phyloP scores from a whole-genome alignment of 92 coral and sea anemone genomes.

The Umimayanthus chanpuru region DNA sequence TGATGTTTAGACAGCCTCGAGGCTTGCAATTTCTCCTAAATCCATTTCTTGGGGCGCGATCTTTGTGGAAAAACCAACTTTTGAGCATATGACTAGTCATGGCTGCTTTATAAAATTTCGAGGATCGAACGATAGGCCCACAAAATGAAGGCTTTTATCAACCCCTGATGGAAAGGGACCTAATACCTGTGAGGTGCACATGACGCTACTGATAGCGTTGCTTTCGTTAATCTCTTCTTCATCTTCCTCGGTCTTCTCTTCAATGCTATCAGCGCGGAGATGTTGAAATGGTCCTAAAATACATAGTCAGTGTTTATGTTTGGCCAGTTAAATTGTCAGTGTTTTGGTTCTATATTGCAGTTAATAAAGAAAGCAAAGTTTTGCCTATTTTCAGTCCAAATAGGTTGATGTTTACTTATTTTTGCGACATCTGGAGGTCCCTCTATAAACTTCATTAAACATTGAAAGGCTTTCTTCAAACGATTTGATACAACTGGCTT shows the following conservation, averaged over 20 bases:
- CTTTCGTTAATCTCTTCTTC: not conserved
- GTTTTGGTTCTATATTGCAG: not conserved
- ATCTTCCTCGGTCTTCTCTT: not conserved
- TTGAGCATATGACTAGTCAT: not conserved
- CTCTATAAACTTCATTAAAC: too few relatives aligned
- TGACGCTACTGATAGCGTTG: not conserved
- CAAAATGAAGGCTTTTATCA: not conserved
- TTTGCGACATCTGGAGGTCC: too few relatives aligned
- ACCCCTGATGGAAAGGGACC: not conserved
- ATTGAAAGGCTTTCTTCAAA: too few relatives aligned
- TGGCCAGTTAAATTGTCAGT: not conserved
- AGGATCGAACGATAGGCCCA: not conserved
- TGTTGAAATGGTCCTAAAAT: not conserved
- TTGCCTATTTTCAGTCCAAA: too few relatives aligned
- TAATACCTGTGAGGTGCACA: not conserved
- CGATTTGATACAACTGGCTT: too few relatives aligned
- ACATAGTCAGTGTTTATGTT: not conserved
- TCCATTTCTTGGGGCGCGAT: too few relatives aligned
- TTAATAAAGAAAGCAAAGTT: too few relatives aligned
- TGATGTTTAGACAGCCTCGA: too few relatives aligned
- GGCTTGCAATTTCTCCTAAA: too few relatives aligned
- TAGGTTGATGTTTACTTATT: too few relatives aligned
- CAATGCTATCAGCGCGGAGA: not conserved
- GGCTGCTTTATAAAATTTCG: not conserved
- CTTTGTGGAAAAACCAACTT: too few relatives aligned